Conservation (phyloP, 1,140 invertebrate genomes). For the Drosophila ohnishii region DNA sequence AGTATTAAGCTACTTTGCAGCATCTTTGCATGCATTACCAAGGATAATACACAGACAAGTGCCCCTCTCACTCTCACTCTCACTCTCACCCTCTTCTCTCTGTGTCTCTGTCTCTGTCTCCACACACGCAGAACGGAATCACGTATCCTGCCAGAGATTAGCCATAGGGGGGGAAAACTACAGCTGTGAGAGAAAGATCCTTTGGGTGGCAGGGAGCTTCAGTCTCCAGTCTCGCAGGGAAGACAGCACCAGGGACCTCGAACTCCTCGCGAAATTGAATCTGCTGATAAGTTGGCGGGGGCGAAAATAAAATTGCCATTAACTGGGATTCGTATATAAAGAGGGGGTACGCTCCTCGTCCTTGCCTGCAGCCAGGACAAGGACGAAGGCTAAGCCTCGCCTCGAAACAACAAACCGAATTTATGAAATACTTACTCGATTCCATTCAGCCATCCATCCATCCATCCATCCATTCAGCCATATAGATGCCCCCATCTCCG, state of each 20-base stretch:
- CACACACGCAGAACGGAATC: conserved; percentile 9
- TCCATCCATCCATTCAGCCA: not conserved
- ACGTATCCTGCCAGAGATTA: conserved; percentile 48
- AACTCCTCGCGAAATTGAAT: conserved; percentile 38
- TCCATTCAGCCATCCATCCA: not conserved
- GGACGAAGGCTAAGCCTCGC: conserved; percentile 8
- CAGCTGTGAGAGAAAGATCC: not conserved
- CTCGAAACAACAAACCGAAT: conserved; percentile 28
- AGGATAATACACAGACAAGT: conserved; percentile 76
- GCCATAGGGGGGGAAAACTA: not conserved
- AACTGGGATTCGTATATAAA: conserved; percentile 5
- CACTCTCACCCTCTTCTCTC: not conserved
- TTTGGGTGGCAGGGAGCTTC: not conserved
- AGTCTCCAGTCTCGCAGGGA: not conserved
- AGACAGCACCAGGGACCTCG: not conserved
- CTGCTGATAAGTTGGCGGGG: conserved; percentile 20
- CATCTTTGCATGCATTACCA: conserved; percentile 79
- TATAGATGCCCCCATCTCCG: not conserved
- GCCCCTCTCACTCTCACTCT: not conserved
- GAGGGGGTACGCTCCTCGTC: too few species aligned
- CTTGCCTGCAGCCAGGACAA: not conserved
- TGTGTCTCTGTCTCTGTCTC: not conserved
- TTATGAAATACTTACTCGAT: conserved; percentile 33
- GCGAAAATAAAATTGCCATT: conserved; percentile 42
- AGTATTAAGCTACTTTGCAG: conserved; percentile 82